A percentile compares a stretch with the other conserved stretches of the same genome.
phyloP scores from a whole-genome alignment of 2,888 invertebrate genomes.

The Drosophila macrospina region DNA sequence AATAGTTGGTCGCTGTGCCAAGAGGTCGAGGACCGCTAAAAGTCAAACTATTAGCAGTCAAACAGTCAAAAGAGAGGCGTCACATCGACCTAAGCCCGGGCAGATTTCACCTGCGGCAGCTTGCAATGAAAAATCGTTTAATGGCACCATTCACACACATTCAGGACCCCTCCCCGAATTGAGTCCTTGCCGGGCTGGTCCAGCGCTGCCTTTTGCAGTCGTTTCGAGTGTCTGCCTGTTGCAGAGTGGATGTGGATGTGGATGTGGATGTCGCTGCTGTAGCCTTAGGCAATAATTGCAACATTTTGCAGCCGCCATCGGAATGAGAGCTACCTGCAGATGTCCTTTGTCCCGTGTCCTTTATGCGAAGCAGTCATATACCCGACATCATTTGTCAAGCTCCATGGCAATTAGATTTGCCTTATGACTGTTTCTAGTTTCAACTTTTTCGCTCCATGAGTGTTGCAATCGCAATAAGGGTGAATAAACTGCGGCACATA shows the following conservation, averaged over 20 bases:
- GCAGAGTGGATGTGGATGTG: slow-evolving; percentile 11
- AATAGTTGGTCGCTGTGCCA: slow-evolving; percentile 27
- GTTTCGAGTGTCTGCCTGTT: slow-evolving; percentile 40
- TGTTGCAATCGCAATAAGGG: slow-evolving; percentile 6
- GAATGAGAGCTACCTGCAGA: slow-evolving; percentile 35
- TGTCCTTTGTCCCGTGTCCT: slow-evolving; percentile 7
- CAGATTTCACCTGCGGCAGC: slow-evolving; percentile 82
- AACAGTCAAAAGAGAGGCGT: slow-evolving; percentile 41
- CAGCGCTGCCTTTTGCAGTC: slow-evolving; percentile 49
- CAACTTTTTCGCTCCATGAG: slow-evolving; percentile 7
- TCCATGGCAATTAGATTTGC: slow-evolving; percentile 69
- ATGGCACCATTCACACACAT: slow-evolving; percentile 83
- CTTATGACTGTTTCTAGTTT: slow-evolving; percentile 54
- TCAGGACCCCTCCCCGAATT: slow-evolving; percentile 1
- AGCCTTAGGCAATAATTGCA: slow-evolving; percentile 72
- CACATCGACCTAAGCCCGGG: slow-evolving; percentile 30
- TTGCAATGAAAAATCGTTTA: slow-evolving; percentile 85
- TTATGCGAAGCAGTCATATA: slow-evolving; percentile 31
- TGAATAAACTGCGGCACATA: slow-evolving; percentile 21
- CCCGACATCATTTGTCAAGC: slow-evolving; percentile 72
- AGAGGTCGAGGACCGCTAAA: slow-evolving; percentile 74
- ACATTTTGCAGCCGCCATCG: slow-evolving; percentile 53
- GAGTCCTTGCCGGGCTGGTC: too few relatives aligned
- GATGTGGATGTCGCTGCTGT: slow-evolving; percentile 18
- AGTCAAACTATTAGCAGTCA: slow-evolving; percentile 53